A percentile compares a stretch with the other conserved stretches of the same genome.
phyloP scores from a whole-genome alignment of 2,797 vertebrate species.

The Lacerta agilis region DNA sequence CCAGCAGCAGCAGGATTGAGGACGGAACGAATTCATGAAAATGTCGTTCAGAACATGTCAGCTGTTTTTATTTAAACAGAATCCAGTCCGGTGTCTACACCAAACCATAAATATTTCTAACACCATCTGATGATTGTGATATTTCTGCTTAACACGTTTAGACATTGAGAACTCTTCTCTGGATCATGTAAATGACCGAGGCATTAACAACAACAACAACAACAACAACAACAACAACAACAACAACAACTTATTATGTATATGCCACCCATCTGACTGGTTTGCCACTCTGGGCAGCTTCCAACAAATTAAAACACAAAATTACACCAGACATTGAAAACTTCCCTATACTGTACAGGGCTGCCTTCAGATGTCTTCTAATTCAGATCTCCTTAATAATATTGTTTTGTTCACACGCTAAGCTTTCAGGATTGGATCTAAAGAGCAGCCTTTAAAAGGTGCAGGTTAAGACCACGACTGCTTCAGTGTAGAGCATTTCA shows the following conservation, averaged over 20 bases:
- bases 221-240: too few relatives aligned
- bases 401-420: not conserved
- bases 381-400: too few relatives aligned
- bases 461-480: not conserved
- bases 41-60: slow-evolving; percentile 29
- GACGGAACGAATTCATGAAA: slow-evolving; percentile 59
- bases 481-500: not conserved
- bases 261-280: too few relatives aligned
- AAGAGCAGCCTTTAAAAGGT: not conserved
- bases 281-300: too few relatives aligned
- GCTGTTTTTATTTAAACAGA: not conserved
- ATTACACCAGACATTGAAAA: too few relatives aligned
- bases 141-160: not conserved
- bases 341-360: too few relatives aligned
- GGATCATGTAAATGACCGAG: not conserved
- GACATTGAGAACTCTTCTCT: not conserved
- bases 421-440: not conserved
- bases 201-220: too few relatives aligned
- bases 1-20: slow-evolving; percentile 29
- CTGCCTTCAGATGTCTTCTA: too few relatives aligned
- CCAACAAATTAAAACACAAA: too few relatives aligned
- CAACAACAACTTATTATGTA: too few relatives aligned
- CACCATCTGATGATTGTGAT: not conserved
- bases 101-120: not conserved
- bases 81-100: not conserved